Conservation (phyloP, 2,113 vertebrate genomes). For the Cromileptes altivelis region DNA sequence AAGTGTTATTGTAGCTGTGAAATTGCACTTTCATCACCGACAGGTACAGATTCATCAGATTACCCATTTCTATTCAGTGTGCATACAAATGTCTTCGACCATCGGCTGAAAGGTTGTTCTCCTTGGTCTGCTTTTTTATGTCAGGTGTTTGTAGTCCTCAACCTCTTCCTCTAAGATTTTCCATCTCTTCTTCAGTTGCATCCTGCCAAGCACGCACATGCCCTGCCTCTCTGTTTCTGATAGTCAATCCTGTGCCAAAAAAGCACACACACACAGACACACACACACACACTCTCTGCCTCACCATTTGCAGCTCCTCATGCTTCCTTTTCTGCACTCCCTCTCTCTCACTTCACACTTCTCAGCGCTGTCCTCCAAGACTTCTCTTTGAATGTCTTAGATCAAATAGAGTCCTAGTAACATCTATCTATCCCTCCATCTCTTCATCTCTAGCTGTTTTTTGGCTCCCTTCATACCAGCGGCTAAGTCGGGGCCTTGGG, state of each 20-base stretch:
- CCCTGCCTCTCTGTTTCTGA: neutral
- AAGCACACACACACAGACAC: neutral
- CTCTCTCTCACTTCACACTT: slow-evolving; percentile 31
- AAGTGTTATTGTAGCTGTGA: neutral
- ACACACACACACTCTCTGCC: neutral
- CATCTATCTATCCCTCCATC: slow-evolving; percentile 26
- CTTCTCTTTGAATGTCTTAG: slow-evolving; percentile 42
- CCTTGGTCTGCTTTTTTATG: neutral
- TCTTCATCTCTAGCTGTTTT: slow-evolving; percentile 36
- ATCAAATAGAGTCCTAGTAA: slow-evolving; percentile 50
- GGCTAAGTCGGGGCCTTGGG: neutral
- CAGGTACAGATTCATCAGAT: neutral
- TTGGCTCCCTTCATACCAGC: slow-evolving; percentile 16
- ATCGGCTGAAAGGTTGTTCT: neutral
- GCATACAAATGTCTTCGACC: neutral
- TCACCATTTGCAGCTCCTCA: slow-evolving; percentile 14
- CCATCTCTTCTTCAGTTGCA: slow-evolving; percentile 6
- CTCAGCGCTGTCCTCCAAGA: slow-evolving; percentile 31
- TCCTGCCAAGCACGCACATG: neutral
- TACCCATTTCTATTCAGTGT: neutral
- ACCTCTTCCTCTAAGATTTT: neutral
- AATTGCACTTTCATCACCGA: neutral
- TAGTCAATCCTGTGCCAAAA: neutral
- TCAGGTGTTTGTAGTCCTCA: neutral
- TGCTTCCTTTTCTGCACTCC: slow-evolving; percentile 20